Evolutionary conservation across 2,113 vertebrate genomes (phyloP).

Genomic region (Alethe castanea): DNA sequence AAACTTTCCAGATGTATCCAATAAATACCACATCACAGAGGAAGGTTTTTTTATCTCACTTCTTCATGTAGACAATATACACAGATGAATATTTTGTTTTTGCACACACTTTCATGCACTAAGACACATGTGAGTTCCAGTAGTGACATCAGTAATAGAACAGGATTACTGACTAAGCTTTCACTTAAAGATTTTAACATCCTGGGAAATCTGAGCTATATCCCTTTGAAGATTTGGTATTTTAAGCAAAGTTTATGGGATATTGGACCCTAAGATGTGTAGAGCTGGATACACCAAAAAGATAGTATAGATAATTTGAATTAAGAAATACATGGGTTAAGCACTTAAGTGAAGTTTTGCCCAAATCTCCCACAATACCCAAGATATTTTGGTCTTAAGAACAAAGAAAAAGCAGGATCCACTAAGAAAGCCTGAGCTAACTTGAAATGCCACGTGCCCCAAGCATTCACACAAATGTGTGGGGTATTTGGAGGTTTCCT

Average conservation of each 20-base stretch:
- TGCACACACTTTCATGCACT: not conserved
- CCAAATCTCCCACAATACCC: not conserved
- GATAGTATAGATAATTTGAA: not conserved
- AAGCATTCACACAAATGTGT: not conserved
- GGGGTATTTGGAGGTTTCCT: not conserved
- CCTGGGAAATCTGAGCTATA: not conserved
- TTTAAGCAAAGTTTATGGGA: not conserved
- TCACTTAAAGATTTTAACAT: not conserved
- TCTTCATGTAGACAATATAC: not conserved
- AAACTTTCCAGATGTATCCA: not conserved
- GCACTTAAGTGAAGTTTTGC: not conserved
- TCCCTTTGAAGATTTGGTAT: not conserved
- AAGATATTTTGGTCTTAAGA: not conserved
- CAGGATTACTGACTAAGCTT: constrained; percentile 8
- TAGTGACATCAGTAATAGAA: not conserved
- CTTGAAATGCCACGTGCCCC: not conserved
- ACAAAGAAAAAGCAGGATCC: not conserved
- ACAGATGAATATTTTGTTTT: not conserved
- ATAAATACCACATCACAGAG: not conserved
- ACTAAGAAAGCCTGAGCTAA: not conserved
- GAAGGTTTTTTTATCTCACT: constrained; percentile 11
- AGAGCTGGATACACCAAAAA: not conserved
- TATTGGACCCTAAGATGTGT: not conserved
- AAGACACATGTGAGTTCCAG: not conserved
- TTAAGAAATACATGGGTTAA: not conserved